Evolutionary conservation across 1,140 invertebrate genomes (phyloP), one percentile per base, ranked within the genome.

Genomic region (Drosophila mojavensis): DNA sequence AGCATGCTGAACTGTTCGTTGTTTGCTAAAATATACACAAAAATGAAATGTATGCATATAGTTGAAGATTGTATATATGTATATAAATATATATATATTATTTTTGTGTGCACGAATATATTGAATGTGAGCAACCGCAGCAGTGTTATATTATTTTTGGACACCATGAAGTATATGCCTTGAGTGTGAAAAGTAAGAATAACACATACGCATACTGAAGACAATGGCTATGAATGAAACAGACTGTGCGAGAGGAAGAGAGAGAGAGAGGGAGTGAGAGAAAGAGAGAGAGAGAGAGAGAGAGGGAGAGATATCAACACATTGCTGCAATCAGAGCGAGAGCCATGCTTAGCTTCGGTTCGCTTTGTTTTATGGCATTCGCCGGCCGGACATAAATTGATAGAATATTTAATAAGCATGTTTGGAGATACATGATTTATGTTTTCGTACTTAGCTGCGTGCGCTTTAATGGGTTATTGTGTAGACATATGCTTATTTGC

Each of bases 351-450:
- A 48, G 60, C 68, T 75, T 72, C 47, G 67, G 66, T 77, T 63
- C 50, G 73, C 79, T 78, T 78, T 73, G 75, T 78, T 81, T 78
- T 72, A 69, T 82, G 64, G 64, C 79, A 58, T 70, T 64, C 66
- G 66, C 71, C 80, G 63, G 75, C 62, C 61, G 65, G 51, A 80
- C 80, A 83, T 83, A 83, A 83, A 83, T 83, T 83, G 75, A 79
- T 83, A 83, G 76, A 75, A 83, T 83, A 83, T 83, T 83, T 83
- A 83, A 83, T 83, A 83, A 83, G 76, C 80, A 83, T 79, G 79
- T 83, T 83, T 83, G 80, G 75, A 79, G 72, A 83, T 83, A 79
- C 65, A 76, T 83, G 80, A 83, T 83, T 83, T 83, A 83, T 83
- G 79, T 60, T 51, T 39, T 78, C 33, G 11, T 47, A 48, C 28